A percentile compares a stretch with the other conserved stretches of the same genome.
Conservation (phyloP, 2,888 invertebrate species). For the Phlogophora meticulosa region DNA sequence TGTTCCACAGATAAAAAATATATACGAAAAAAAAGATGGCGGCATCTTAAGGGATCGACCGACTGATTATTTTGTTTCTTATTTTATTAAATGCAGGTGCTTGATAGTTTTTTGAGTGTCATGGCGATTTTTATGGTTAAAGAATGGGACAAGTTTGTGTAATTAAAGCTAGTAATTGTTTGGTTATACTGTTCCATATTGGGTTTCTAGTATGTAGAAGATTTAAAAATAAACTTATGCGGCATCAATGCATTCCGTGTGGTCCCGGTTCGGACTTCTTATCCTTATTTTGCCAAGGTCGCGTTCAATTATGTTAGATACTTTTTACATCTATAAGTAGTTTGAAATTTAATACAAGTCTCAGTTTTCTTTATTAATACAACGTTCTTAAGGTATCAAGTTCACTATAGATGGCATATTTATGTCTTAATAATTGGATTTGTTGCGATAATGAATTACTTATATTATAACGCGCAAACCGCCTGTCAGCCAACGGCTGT, state of each 20-base stretch:
- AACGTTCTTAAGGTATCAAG: background rate
- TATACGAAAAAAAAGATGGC: conserved; percentile 73
- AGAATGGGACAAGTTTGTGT: conserved; percentile 48
- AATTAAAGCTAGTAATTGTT: conserved; percentile 40
- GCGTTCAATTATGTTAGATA: background rate
- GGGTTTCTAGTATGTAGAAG: conserved; percentile 17
- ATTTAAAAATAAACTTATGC: conserved; percentile 38
- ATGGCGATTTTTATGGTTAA: conserved; percentile 64
- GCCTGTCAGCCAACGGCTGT: too few relatives aligned
- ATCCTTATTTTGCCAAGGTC: background rate
- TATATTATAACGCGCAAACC: too few relatives aligned
- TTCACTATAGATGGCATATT: too few relatives aligned
- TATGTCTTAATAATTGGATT: too few relatives aligned
- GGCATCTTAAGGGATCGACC: conserved; percentile 68
- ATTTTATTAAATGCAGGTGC: conserved; percentile 79
- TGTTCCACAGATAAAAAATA: conserved; percentile 80
- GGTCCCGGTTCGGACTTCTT: conserved; percentile 14
- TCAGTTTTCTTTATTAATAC: background rate
- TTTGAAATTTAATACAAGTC: background rate
- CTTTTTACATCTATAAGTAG: background rate
- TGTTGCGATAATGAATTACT: too few relatives aligned
- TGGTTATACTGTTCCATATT: conserved; percentile 29
- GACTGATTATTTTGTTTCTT: conserved; percentile 80
- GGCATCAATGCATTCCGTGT: conserved; percentile 22
- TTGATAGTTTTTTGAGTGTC: conserved; percentile 65